A percentile compares a stretch with the other conserved stretches of the same genome.
These are phyloP conservation scores for Choristoneura fumiferana DNA, from an alignment of 1,140 invertebrate species.

Conservation along the genomic window DNA sequence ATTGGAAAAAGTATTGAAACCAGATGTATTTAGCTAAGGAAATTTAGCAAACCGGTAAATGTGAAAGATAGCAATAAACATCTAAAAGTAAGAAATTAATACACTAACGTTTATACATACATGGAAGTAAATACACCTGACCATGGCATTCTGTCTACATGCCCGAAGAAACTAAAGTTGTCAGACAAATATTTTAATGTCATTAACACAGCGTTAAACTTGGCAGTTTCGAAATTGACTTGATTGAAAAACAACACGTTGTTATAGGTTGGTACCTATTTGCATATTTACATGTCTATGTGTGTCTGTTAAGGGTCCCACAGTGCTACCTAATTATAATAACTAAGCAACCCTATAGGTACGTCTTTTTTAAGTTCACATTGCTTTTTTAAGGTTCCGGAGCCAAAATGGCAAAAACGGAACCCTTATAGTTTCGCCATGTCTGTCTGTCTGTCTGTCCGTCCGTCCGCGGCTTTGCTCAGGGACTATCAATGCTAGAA, in stretches of 20 bases:
- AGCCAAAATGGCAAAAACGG: too few species aligned
- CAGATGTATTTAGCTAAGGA: not conserved
- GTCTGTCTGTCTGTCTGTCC: too few species aligned
- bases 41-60: slow-evolving; percentile 11
- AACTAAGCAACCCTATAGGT: too few species aligned
- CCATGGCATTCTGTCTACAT: not conserved
- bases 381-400: too few species aligned
- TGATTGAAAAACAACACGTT: slow-evolving; percentile 67
- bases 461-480: too few species aligned
- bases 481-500: too few species aligned
- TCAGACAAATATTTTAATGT: slow-evolving; percentile 41
- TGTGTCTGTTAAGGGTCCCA: slow-evolving; percentile 32
- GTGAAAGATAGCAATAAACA: slow-evolving; percentile 7
- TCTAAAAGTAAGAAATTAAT: slow-evolving; percentile 18
- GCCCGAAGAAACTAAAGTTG: slow-evolving; percentile 4
- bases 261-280: slow-evolving; percentile 50
- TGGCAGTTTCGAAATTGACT: slow-evolving; percentile 58
- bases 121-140: not conserved
- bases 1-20: too few species aligned
- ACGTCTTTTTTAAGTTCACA: too few species aligned
- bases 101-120: not conserved
- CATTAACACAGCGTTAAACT: slow-evolving; percentile 66
- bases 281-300: slow-evolving; percentile 34
- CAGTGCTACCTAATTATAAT: too few species aligned
- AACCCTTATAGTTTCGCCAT: too few species aligned